Evolutionary conservation across 1,140 invertebrate species (phyloP).

Genomic region (Platorchestia sp.): DNA sequence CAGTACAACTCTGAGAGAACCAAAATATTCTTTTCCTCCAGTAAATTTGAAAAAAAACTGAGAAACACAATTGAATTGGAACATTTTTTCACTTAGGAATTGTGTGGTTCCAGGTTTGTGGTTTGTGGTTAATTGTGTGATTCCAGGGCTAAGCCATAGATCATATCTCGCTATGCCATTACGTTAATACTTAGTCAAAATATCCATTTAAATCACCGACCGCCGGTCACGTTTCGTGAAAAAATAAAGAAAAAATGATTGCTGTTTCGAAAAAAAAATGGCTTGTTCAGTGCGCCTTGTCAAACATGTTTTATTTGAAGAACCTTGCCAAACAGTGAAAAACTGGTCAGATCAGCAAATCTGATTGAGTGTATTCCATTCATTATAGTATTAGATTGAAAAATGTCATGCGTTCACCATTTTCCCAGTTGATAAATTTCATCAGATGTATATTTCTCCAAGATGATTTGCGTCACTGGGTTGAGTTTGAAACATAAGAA

Average conservation of each 20-base stretch:
- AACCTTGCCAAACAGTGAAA: not conserved
- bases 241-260: not conserved
- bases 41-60: not conserved
- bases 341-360: no score
- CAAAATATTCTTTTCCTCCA: not conserved
- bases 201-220: not conserved
- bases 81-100: not conserved
- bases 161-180: no score
- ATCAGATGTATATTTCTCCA: not conserved
- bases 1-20: not conserved
- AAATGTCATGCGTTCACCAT: not conserved
- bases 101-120: not conserved
- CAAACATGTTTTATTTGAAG: not conserved
- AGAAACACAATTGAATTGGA: not conserved
- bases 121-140: not conserved
- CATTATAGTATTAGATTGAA: no score
- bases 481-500: not conserved
- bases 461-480: not conserved
- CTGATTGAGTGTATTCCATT: no score
- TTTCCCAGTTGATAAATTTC: not conserved
- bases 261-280: not conserved
- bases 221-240: not conserved
- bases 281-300: not conserved
- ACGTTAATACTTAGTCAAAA: no score
- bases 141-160: no score